phyloP scores from a whole-genome alignment of 1,140 invertebrate genomes.

The Phenacoccus solenopsis region DNA sequence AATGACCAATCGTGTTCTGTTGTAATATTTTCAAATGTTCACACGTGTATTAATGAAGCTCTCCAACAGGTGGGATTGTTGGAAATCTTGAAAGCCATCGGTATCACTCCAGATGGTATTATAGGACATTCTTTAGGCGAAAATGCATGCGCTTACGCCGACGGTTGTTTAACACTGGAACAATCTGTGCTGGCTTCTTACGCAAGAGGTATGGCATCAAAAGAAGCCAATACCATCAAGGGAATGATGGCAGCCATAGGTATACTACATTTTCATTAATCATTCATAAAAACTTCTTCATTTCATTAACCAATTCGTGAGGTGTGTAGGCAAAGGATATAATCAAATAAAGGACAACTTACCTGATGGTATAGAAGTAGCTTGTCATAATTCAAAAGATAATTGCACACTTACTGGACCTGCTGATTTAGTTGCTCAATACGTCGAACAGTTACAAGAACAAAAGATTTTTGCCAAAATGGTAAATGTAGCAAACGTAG shows the following conservation, averaged over 20 bases:
- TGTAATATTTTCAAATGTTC: constrained; percentile 68
- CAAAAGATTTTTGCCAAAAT: constrained; percentile 63
- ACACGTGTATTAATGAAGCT: constrained; percentile 41
- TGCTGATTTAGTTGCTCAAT: constrained; percentile 36
- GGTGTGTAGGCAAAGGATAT: constrained; percentile 56
- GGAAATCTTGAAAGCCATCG: constrained; percentile 41
- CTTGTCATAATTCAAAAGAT: constrained; percentile 56
- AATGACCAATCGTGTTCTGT: too few relatives aligned
- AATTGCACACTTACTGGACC: constrained; percentile 59
- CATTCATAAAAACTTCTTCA: neutral
- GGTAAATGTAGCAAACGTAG: constrained; percentile 54
- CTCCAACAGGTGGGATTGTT: constrained; percentile 53
- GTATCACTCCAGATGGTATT: constrained; percentile 48
- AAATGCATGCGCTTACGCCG: constrained; percentile 54
- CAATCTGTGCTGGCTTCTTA: constrained; percentile 50
- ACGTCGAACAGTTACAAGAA: constrained; percentile 37
- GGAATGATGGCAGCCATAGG: constrained; percentile 46
- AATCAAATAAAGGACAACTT: constrained; percentile 43
- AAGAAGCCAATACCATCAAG: constrained; percentile 39
- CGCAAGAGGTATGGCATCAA: constrained; percentile 45
- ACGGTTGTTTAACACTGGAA: constrained; percentile 50
- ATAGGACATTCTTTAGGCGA: constrained; percentile 57
- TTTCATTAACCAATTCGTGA: neutral
- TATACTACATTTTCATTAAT: neutral
- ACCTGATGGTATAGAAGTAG: constrained; percentile 49